Conservation (phyloP, 2,113 vertebrate genomes). For the Charina bottae region DNA sequence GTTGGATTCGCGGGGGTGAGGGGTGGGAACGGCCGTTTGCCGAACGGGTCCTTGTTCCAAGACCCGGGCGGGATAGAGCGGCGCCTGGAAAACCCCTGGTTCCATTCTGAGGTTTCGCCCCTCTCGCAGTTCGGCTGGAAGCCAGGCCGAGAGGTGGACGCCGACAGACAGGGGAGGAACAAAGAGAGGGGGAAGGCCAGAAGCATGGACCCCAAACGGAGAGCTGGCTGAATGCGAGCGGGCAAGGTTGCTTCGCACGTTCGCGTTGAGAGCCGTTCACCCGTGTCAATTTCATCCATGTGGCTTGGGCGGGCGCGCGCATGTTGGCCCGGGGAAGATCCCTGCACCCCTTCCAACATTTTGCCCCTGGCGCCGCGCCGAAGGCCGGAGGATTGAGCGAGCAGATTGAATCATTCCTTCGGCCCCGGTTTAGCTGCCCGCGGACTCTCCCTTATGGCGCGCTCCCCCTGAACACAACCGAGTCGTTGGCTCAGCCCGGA, state of each 20-base stretch:
- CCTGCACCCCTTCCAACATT: background rate
- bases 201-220: background rate
- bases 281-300: fast-evolving
- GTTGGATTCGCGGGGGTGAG: background rate
- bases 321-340: background rate
- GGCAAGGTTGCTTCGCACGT: background rate
- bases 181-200: background rate
- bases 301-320: background rate
- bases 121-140: background rate
- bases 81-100: background rate
- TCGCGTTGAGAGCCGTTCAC: background rate
- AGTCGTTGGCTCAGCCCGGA: background rate
- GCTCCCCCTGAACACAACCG: no score
- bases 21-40: background rate
- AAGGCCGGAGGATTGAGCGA: background rate
- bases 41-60: background rate
- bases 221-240: background rate
- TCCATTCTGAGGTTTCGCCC: background rate
- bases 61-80: background rate
- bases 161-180: background rate
- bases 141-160: no score
- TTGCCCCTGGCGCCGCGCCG: background rate
- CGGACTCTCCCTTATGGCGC: background rate
- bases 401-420: background rate
- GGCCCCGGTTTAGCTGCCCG: background rate